Base-by-base conservation (phyloP, 2,888 invertebrate genomes). In the Lysandra bellargus region DNA sequence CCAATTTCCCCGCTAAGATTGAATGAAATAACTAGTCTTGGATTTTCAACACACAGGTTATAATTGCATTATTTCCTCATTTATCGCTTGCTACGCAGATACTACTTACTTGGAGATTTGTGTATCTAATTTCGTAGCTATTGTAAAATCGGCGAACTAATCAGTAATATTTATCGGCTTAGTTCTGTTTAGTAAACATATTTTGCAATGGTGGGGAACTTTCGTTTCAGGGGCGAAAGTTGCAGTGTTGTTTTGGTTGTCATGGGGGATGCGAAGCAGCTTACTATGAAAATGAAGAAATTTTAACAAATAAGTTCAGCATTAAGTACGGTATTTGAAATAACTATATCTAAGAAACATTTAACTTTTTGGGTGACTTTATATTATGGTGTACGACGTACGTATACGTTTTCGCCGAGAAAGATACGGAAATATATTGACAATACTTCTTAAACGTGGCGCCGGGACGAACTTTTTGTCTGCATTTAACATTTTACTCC, bases 1-100 rank as follows among this genome's bases (percentile, higher is more conserved):
- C 81, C 80, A 80, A 85, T 86, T 85, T 84, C 85, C 82, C 81
- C 81, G 79, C 78, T 81, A 81, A 84, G 80, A 82, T 83, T 80
- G 81, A 82, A 60, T 80, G 81, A 81, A 83, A 84, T 83, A 82
- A 83, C 82, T 80, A 80, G 44, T 44, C 74, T 74, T 7, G 74
- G 0, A 44, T 69, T 69, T 69, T 69, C 69, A 69, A 69, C 69
- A 69, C 69, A 69, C 69, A 2, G 69, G 69, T 69, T 69, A 33
- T 69, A 69, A 69, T 69, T 69, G 69, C 33, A 69, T 69, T 69
- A 37, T 69, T 69, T 69, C 69, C 69, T 69, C 33, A 69, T 69
- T 69, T 69, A 69, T 69, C 69, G 69, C 69, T 37, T 69, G 69
- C 64, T 30, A 30, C 33, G 30, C 37, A 69, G 33, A 33, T 1